Evolutionary conservation across 2,888 invertebrate genomes (phyloP), one percentile per base, ranked within the genome.

Genomic region (Zele albiditarsus): DNA sequence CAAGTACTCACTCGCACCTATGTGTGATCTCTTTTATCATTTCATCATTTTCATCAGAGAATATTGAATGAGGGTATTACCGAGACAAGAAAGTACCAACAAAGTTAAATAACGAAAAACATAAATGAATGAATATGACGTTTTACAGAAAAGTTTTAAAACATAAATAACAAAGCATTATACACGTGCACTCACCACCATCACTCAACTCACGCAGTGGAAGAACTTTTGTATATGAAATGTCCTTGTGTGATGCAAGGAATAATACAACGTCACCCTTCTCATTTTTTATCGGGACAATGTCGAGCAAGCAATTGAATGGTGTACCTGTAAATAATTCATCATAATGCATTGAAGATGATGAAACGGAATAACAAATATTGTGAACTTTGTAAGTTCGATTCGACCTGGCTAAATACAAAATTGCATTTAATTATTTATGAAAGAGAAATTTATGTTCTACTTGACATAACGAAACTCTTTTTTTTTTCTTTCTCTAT

Each of bases 231-330:
- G 95, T 95, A 90, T 95, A 94, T 77, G 97, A 97, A 90, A 98
- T 96, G 90, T 98, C 98, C 91, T 98, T 98, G 91, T 98, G 97
- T 27, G 98, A 98, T 79, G 97, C 98, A 89, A 98, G 93, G 90
- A 97, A 98, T 85, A 98, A 92, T 38, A 98, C 98, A 87, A 98
- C 98, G 91, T 98, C 97, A 79, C 97, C 93, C 90, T 98, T 98
- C 90, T 98, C 98, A 92, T 98, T 98, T 92, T 98, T 98, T 91
- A 98, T 98, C 87, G 98, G 98, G 79, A 98, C 98, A 90, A 98
- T 97, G 91, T 98, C 98, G 90, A 98, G 93, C 84, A 98, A 93
- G 91, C 98, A 98, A 96, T 97, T 97, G 90, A 98, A 98, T 71
- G 96, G 95, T 83, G 94, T 94, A 81, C 96, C 97, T 97, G 92